phyloP scores from a whole-genome alignment of 1,140 invertebrate genomes.

The Plectrocnemia conspersa region DNA sequence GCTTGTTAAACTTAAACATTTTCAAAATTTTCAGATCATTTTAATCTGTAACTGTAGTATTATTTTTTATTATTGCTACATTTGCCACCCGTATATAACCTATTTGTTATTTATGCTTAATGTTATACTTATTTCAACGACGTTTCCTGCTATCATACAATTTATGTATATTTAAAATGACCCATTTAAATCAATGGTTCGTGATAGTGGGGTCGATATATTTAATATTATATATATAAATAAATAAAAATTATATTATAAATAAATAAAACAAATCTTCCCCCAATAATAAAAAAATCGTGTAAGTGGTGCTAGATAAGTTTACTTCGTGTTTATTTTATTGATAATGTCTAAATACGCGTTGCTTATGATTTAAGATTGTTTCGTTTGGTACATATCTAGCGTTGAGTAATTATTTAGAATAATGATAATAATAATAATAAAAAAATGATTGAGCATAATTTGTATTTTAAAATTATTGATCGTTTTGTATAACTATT shows the following conservation, averaged over 20 bases:
- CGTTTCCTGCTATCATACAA: too few species aligned
- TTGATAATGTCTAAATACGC: slow-evolving; percentile 17
- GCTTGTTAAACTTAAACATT: too few species aligned
- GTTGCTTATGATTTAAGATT: slow-evolving; percentile 23
- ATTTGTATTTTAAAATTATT: slow-evolving; percentile 15
- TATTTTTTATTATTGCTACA: too few species aligned
- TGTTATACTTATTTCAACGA: too few species aligned
- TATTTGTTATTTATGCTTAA: too few species aligned
- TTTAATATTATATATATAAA: slow-evolving; percentile 1
- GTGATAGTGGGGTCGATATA: not conserved
- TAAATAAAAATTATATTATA: not conserved
- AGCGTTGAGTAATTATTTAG: not conserved
- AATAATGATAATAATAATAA: not conserved
- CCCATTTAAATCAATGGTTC: not conserved
- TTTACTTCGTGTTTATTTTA: slow-evolving; percentile 16
- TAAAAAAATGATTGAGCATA: slow-evolving; percentile 1
- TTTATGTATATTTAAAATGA: not conserved
- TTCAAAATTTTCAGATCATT: too few species aligned
- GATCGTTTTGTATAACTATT: not conserved
- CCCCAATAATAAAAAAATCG: too few species aligned
- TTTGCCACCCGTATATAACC: too few species aligned
- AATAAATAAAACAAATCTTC: not conserved
- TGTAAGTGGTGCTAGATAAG: slow-evolving; percentile 29
- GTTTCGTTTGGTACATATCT: slow-evolving; percentile 14
- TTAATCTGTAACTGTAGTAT: too few species aligned